These are phyloP conservation scores for Corythaeola cristata DNA, from an alignment of 2,113 vertebrate genomes.

Conservation along the genomic window DNA sequence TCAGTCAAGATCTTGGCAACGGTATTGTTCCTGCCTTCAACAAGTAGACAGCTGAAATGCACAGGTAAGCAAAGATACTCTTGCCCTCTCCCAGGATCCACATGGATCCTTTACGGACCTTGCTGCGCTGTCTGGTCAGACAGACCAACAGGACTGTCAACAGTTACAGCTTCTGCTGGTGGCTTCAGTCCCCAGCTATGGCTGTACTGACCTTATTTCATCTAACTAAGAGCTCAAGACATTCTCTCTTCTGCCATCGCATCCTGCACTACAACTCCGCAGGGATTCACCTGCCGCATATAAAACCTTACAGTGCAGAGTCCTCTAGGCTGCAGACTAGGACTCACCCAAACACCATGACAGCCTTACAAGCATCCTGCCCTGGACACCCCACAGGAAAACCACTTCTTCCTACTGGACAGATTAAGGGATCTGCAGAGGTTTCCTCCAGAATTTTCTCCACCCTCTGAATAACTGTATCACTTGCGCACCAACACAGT, in stretches of 20 bases:
- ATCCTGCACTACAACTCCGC: background rate
- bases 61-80: background rate
- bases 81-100: background rate
- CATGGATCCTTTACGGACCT: fast-evolving
- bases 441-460: background rate
- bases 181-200: background rate
- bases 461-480: background rate
- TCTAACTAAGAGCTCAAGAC: background rate
- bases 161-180: background rate
- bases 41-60: background rate
- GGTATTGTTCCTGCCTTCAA: too few species aligned
- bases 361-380: background rate
- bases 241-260: background rate
- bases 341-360: background rate
- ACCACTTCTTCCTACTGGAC: background rate
- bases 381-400: background rate
- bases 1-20: background rate
- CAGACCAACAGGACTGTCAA: background rate
- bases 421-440: background rate
- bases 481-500: background rate
- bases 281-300: background rate
- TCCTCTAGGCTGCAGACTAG: background rate
- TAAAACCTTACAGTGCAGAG: background rate
- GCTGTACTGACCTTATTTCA: background rate
- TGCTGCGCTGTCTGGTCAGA: background rate